Percentiles rank a stretch among this genome's conserved stretches.
phyloP scores from a whole-genome alignment of 2,888 invertebrate species.

The Syritta pipiens region DNA sequence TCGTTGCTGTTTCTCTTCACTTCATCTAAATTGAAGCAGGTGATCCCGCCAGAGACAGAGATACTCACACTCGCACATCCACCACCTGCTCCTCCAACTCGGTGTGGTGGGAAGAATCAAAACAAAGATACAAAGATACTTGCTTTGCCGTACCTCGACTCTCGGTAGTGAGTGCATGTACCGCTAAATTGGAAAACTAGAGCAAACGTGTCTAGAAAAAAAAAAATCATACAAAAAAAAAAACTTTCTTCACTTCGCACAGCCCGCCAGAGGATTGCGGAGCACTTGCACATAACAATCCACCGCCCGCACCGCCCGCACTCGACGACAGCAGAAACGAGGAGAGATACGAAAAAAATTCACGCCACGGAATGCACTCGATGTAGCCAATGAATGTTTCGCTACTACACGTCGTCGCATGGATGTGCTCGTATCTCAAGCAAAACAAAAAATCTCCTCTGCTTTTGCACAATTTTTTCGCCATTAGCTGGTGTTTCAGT shows the following conservation, averaged over 20 bases:
- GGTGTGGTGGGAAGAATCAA: constrained; percentile 35
- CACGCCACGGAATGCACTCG: constrained; percentile 38
- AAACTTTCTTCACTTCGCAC: constrained; percentile 57
- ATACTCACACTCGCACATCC: constrained; percentile 3
- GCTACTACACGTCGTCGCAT: background rate
- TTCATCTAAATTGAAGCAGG: constrained; percentile 36
- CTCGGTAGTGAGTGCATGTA: constrained; percentile 42
- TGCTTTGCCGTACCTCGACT: background rate
- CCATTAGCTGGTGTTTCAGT: background rate
- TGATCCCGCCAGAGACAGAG: too few relatives aligned
- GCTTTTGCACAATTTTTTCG: constrained; percentile 33
- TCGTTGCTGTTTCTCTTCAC: too few relatives aligned
- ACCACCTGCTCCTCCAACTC: constrained; percentile 37
- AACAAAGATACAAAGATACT: constrained; percentile 15
- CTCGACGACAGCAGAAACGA: background rate
- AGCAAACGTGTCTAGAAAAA: constrained; percentile 55
- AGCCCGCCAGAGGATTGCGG: constrained; percentile 35
- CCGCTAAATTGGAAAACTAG: constrained; percentile 61
- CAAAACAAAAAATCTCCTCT: constrained; percentile 4
- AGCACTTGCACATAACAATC: constrained; percentile 45
- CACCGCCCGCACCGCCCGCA: constrained; percentile 16
- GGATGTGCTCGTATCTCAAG: background rate
- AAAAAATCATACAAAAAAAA: too few relatives aligned
- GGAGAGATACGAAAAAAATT: constrained; percentile 2
- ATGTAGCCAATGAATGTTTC: constrained; percentile 25